Evolutionary conservation across 1,140 invertebrate genomes (phyloP).

Genomic region (Apocrypta bakeri): DNA sequence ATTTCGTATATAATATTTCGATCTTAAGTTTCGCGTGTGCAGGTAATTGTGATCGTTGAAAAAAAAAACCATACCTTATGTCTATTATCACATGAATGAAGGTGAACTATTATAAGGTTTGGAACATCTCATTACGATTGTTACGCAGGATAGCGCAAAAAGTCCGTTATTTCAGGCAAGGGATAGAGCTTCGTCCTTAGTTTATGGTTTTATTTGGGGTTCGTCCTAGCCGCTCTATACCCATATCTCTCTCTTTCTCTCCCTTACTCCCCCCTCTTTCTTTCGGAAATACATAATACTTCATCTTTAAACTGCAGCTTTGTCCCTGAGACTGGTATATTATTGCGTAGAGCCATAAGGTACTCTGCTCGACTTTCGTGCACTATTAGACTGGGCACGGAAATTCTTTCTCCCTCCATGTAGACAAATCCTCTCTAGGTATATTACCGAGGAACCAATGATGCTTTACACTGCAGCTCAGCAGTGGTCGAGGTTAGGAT

Average conservation of each 20-base stretch:
- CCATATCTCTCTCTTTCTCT: slow-evolving; percentile 46
- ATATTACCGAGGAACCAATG: slow-evolving; percentile 4
- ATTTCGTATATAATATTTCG: not conserved
- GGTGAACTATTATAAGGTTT: not conserved
- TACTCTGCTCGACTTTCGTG: slow-evolving; percentile 38
- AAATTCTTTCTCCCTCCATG: not conserved
- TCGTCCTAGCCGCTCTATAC: not conserved
- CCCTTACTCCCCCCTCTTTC: slow-evolving; percentile 1
- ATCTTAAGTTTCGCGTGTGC: not conserved
- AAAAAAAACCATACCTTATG: not conserved
- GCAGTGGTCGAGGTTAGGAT: slow-evolving; percentile 31
- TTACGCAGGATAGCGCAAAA: slow-evolving; percentile 48
- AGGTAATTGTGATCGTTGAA: not conserved
- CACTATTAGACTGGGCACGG: not conserved
- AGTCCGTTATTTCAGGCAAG: slow-evolving; percentile 57
- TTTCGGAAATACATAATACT: slow-evolving; percentile 63
- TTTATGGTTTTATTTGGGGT: slow-evolving; percentile 70
- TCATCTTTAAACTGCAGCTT: slow-evolving; percentile 62
- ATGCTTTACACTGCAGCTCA: not conserved
- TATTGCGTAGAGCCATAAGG: slow-evolving; percentile 60
- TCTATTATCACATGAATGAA: not conserved
- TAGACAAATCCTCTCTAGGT: not conserved
- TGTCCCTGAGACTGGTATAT: slow-evolving; percentile 68
- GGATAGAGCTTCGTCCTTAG: slow-evolving; percentile 53
- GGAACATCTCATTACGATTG: slow-evolving; percentile 15